A percentile compares a stretch with the other conserved stretches of the same genome.
These are phyloP conservation scores for Biston stratarius DNA, from an alignment of 2,888 invertebrate genomes.

Conservation along the genomic window DNA sequence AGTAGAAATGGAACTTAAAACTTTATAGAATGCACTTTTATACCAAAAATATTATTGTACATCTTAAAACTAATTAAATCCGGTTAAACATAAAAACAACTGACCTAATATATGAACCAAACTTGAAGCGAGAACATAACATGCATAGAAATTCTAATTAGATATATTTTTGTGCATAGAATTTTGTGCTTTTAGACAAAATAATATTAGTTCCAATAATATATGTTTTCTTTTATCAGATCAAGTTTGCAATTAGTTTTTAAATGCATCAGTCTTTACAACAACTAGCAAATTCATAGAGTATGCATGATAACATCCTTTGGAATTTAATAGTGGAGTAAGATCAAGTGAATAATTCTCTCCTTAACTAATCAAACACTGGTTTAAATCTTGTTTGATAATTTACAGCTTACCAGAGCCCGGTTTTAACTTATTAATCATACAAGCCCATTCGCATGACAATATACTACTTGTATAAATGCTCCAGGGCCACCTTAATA, in stretches of 20 bases:
- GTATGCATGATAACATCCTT: conserved; percentile 44
- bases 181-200: conserved; percentile 3
- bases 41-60: conserved; percentile 12
- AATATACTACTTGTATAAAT: too few relatives aligned
- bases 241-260: conserved; percentile 41
- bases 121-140: not conserved
- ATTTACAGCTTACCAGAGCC: not conserved
- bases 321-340: conserved; percentile 33
- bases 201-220: conserved; percentile 7
- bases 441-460: too few relatives aligned
- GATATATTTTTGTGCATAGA: conserved; percentile 6
- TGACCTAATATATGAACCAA: conserved; percentile 1
- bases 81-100: conserved; percentile 22
- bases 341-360: conserved; percentile 44
- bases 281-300: conserved; percentile 44
- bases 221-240: conserved; percentile 15
- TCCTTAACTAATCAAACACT: conserved; percentile 52
- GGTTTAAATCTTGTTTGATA: conserved; percentile 44
- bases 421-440: too few relatives aligned
- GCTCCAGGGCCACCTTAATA: conserved; percentile 2
- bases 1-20: conserved; percentile 20
- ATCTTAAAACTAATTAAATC: conserved; percentile 12
- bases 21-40: not conserved
- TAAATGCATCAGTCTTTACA: conserved; percentile 78
- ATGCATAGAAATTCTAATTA: not conserved